Base-by-base conservation (phyloP, 2,113 vertebrate genomes). In the Equus przewalskii region DNA sequence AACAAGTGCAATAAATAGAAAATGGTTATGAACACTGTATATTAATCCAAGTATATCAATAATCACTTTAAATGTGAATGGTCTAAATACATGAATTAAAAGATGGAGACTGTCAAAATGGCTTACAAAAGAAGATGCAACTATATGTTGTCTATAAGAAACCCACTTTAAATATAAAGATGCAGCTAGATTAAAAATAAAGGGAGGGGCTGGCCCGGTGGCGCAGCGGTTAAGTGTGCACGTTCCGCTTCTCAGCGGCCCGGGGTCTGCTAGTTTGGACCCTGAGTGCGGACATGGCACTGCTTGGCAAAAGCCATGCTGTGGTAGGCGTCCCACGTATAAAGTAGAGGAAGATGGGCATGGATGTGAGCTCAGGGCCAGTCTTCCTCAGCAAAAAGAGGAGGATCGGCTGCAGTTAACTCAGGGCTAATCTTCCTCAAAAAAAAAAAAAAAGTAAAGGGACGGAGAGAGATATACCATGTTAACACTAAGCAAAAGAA, bases 51-150 rank as follows among this genome's bases (percentile, higher is more conserved):
- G 28, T 81, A 72, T 69, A 46, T 69, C 22, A 44, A 76, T n/a
- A 56, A 85, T 76, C 46, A 67, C 60, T 65, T 56, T 93, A 86
- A 93, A 44, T 86, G n/a, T 56, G n/a, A 85, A 76, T 85, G 26
- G 19, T 54, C 44, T 93, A 76, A 86, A 87, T 60, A 69, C 30
- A 69, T n/a, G 41, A 87, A 81, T 62, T 88, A 54, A 81, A 73
- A 89, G 14, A 28, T 15, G 4, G 86, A 82, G 46, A 58, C 28
- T 65, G 5, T 65, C 58, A 84, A 54, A 87, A 49, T 36, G 30
- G 8, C 49, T 80, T 93, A 26, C 76, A 93, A 87, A 60, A 60
- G 21, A 92, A 78, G 33, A 91, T 1, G 46, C 16, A 60, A 82
- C 76, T 70, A 46, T 69, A 70, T 58, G 2, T 46, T 91, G 36